These are phyloP conservation scores for Eristalinus sepulchralis DNA, from an alignment of 2,888 invertebrate species.

Conservation along the genomic window DNA sequence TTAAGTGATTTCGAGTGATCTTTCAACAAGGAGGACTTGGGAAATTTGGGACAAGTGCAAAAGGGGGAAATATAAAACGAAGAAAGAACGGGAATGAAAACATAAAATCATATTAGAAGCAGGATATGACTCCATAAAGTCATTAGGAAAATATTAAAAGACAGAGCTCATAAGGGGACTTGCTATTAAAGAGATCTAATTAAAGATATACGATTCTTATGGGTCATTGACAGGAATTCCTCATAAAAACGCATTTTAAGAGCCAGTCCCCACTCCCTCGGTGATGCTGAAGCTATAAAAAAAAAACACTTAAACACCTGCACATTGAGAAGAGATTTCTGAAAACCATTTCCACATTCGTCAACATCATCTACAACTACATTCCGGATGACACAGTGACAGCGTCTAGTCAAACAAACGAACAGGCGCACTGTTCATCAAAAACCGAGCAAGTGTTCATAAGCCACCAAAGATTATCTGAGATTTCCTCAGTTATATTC, in stretches of 20 bases:
- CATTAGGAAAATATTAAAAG: background rate
- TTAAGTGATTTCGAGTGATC: background rate
- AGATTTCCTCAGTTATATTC: no score
- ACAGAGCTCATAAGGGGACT: background rate
- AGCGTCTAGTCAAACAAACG: background rate
- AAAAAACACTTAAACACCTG: background rate
- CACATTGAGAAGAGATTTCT: background rate
- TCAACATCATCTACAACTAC: background rate
- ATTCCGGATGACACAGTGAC: background rate
- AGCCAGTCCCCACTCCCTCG: background rate
- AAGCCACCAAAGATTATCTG: no score
- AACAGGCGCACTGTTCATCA: background rate
- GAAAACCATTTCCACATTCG: background rate
- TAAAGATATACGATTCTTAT: background rate
- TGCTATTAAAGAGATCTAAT: background rate
- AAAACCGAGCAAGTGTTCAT: no score
- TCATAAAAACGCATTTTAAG: background rate
- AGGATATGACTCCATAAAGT: background rate
- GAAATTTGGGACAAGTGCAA: background rate
- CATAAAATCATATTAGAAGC: background rate
- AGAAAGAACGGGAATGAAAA: background rate
- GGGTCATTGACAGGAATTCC: background rate
- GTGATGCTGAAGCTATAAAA: background rate
- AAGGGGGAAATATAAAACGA: background rate
- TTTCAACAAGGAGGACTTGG: background rate